Base-by-base conservation (phyloP, 2,888 invertebrate species). In the Ophion ventricosus region DNA sequence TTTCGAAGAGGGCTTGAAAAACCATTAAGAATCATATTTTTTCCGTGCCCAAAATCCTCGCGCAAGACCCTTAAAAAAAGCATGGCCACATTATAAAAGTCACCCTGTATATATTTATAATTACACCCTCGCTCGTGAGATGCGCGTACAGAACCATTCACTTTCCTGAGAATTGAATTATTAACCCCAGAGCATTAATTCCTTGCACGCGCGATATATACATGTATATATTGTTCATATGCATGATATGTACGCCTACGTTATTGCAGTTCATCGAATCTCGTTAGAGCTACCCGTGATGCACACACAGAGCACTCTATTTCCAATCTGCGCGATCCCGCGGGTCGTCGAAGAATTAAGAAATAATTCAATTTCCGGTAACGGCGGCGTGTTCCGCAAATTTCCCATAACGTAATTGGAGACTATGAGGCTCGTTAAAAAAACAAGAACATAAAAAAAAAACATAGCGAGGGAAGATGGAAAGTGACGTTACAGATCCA, bases 81-180 rank as follows among this genome's bases (percentile, higher is more conserved):
- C n/a, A n/a, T n/a, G n/a, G n/a, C n/a, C n/a, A n/a, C n/a, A n/a
- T n/a, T n/a, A n/a, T n/a, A n/a, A n/a, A n/a, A n/a, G n/a, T n/a
- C n/a, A n/a, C n/a, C n/a, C n/a, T n/a, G n/a, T n/a, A n/a, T n/a
- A n/a, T n/a, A n/a, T n/a, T n/a, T n/a, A 40, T 40, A 40, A 40
- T 40, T 40, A 40, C 10, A 40, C 7, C 40, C 40, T 40, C 40
- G 49, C 14, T 49, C 49, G 49, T 49, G 49, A 49, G 49, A 49
- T 17, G 4, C 17, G 49, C n/a, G 78, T 77, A 70, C 63, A 82
- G 66, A 59, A 73, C 70, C 80, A 54, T 81, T 83, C 85, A 81
- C 85, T 85, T 83, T 83, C 85, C 80, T 81, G 67, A 77, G 79
- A 83, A 83, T 83, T 72, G 78, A 81, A 83, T 83, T 83, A 83